These are phyloP conservation scores for Linnaemya vulpina DNA, from an alignment of 2,888 invertebrate genomes.

Conservation along the genomic window DNA sequence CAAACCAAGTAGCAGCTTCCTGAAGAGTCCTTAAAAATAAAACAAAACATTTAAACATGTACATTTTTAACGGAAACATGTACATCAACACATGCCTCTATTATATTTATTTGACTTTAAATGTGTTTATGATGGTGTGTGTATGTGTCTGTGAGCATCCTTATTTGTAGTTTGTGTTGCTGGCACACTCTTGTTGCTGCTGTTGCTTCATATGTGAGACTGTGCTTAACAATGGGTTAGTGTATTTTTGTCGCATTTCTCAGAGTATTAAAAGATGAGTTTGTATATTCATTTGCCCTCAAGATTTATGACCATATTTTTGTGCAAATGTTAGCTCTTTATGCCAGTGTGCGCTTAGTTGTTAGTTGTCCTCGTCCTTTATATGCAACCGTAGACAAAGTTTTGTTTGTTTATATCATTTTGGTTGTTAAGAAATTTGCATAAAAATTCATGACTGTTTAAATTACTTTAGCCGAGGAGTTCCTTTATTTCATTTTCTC, in stretches of 20 bases:
- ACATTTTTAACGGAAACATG: background rate
- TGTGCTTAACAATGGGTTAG: background rate
- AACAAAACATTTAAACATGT: background rate
- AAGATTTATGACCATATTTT: constrained; percentile 67
- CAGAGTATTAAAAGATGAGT: constrained; percentile 20
- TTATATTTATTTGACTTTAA: background rate
- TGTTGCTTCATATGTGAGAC: constrained; percentile 13
- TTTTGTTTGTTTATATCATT: constrained; percentile 67
- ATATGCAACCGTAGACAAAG: constrained; percentile 51
- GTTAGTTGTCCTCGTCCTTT: background rate
- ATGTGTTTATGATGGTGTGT: background rate
- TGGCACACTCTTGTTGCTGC: background rate
- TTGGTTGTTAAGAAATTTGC: constrained; percentile 77
- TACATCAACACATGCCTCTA: background rate
- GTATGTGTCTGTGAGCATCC: background rate
- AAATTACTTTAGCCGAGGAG: constrained; percentile 72
- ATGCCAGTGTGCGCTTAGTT: background rate
- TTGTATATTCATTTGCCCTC: constrained; percentile 37
- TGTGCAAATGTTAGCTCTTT: background rate
- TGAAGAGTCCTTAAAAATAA: constrained; percentile 23
- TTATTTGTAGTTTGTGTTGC: constrained; percentile 8
- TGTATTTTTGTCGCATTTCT: constrained; percentile 3
- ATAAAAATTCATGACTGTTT: constrained; percentile 80
- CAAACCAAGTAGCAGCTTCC: constrained; percentile 70
- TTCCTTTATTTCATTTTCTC: constrained; percentile 34